Base-by-base conservation (phyloP, 2,888 invertebrate species). In the Athripsodes cinereus region DNA sequence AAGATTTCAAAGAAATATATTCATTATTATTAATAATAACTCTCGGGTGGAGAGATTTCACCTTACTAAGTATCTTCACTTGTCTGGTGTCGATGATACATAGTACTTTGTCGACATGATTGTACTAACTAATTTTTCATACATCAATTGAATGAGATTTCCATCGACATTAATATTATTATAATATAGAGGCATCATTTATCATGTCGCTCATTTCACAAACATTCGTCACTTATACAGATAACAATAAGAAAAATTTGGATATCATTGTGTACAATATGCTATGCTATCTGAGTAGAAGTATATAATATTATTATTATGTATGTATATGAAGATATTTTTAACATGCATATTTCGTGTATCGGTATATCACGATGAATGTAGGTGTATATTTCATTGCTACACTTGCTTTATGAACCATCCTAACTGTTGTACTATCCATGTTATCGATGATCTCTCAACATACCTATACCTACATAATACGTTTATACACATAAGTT, bases 121-220 rank as follows among this genome's bases (percentile, higher is more conserved):
- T 40, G 40, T 16, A 21, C 8, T 48, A 21, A 21, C 50, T 50
- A 50, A 50, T 50, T 50, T 50, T 50, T 50, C 26, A 50, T 22
- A 50, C 50, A 26, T 50, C 50, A 26, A 50, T 8, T 50, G 21
- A n/a, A 26, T 22, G 16, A n/a, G 50, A 22, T 50, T 21, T 26
- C 16, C 50, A 50, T 50, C 21, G 50, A 50, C 50, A 50, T 21
- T 3, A 21, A 50, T n/a, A n/a, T n/a, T n/a, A n/a, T n/a, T n/a
- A n/a, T n/a, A n/a, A n/a, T 26, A 26, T 22, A 50, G 6, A 50
- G 13, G 2, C n/a, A 50, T 50, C 50, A 50, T 50, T 26, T 22
- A 22, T 50, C 50, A 50, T 50, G 50, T 16, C 11, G 22, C 16
- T 26, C 22, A 50, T n/a, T 16, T 50, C 50, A 22, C 50, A 50